Conservation (phyloP, 1,140 invertebrate genomes). For the Drosophila setifemur region DNA sequence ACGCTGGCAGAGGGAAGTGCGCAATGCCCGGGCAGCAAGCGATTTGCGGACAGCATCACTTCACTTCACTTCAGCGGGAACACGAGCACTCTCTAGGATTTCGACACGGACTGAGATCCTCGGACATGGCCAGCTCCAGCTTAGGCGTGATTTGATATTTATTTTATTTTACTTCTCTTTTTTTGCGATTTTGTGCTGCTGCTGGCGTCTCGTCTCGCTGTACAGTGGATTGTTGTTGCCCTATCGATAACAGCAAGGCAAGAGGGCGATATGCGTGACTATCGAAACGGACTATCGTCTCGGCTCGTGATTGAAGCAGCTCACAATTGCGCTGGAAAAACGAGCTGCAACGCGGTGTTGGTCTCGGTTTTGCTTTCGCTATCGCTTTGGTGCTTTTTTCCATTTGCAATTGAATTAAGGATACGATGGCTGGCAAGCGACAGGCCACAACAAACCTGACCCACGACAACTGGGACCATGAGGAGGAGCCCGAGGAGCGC, state of each 20-base stretch:
- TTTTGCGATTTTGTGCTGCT: constrained; percentile 75
- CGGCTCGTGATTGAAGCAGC: neutral
- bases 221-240: constrained; percentile 43
- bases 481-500: constrained; percentile 90
- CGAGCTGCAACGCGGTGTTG: constrained; percentile 14
- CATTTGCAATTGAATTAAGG: constrained; percentile 13
- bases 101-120: constrained; percentile 10
- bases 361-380: constrained; percentile 2
- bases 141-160: constrained; percentile 32
- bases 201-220: constrained; percentile 61
- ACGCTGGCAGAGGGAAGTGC: constrained; percentile 56
- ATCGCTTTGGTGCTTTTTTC: constrained; percentile 2
- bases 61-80: neutral
- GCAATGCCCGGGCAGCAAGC: constrained; percentile 36
- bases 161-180: too few species aligned
- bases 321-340: neutral
- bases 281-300: neutral
- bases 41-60: constrained; percentile 28
- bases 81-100: constrained; percentile 5
- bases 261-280: neutral
- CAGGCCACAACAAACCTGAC: constrained; percentile 90
- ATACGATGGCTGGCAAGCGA: constrained; percentile 89
- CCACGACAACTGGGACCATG: constrained; percentile 95
- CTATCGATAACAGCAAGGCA: constrained; percentile 12
- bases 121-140: constrained; percentile 12